A percentile compares a stretch with the other conserved stretches of the same genome.
phyloP scores from a whole-genome alignment of 2,797 vertebrate genomes.

The Avahi laniger region DNA sequence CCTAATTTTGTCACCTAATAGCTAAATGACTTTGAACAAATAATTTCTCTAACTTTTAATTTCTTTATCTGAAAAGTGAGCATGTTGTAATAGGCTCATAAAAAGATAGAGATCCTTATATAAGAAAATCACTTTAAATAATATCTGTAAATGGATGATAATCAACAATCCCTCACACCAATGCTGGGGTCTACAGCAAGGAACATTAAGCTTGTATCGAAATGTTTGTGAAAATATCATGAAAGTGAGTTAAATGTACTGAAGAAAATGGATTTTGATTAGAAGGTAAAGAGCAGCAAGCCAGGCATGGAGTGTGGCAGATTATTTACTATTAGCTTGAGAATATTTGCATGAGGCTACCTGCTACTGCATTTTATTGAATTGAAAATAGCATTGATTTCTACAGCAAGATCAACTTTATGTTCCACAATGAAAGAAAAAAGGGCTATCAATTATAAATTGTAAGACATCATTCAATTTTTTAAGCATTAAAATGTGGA shows the following conservation, averaged over 20 bases:
- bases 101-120: not conserved
- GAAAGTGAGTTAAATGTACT: not conserved
- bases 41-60: not conserved
- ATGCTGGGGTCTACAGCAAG: not conserved
- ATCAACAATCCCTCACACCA: not conserved
- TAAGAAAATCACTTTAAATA: not conserved
- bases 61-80: not conserved
- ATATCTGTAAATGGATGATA: not conserved
- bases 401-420: not conserved
- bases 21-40: not conserved
- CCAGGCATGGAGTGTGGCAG: not conserved
- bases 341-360: not conserved
- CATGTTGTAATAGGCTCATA: not conserved
- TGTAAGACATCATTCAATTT: not conserved
- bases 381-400: not conserved
- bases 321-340: not conserved
- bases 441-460: not conserved
- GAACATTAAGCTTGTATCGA: not conserved
- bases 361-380: not conserved
- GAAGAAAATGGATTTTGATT: slow-evolving; percentile 8
- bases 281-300: not conserved
- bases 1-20: not conserved
- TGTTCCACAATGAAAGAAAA: not conserved
- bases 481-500: not conserved
- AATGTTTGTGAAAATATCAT: not conserved